These are phyloP conservation scores for Marmota monax DNA, from an alignment of 2,113 vertebrate genomes.

Conservation along the genomic window DNA sequence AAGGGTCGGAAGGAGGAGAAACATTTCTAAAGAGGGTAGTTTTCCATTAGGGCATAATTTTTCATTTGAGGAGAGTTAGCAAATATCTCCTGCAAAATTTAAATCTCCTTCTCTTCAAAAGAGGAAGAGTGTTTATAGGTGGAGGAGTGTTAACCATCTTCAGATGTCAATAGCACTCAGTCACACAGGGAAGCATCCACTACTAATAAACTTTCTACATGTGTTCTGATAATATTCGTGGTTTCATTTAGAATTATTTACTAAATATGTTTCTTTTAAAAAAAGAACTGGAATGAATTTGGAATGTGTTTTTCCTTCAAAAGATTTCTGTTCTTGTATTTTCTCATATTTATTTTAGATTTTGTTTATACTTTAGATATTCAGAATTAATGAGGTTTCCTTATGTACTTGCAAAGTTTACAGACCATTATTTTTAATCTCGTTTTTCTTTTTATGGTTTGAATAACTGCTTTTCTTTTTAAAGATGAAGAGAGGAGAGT, in stretches of 20 bases:
- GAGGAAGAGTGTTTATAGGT: background rate
- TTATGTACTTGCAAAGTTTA: conserved; percentile 57
- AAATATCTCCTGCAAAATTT: background rate
- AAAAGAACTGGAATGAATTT: conserved; percentile 46
- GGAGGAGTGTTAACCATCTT: background rate
- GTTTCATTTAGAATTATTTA: conserved; percentile 28
- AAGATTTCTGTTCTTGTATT: conserved; percentile 35
- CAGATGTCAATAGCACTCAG: background rate
- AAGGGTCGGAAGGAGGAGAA: background rate
- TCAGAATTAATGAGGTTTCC: conserved; percentile 67
- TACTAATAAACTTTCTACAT: background rate
- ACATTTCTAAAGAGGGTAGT: background rate
- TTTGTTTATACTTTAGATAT: conserved; percentile 28
- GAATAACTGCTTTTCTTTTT: conserved; percentile 68
- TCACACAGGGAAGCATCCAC: background rate
- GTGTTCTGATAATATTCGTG: background rate
- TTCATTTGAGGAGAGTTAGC: background rate
- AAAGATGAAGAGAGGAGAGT: conserved; percentile 54
- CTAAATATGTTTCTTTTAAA: background rate
- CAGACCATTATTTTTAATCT: conserved; percentile 69
- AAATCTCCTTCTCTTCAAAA: background rate
- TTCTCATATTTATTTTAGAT: conserved; percentile 64
- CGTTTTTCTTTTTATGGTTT: conserved; percentile 52
- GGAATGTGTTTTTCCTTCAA: background rate
- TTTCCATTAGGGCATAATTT: background rate